Conservation (phyloP, 2,797 vertebrate species). For the Malurus splendens region DNA sequence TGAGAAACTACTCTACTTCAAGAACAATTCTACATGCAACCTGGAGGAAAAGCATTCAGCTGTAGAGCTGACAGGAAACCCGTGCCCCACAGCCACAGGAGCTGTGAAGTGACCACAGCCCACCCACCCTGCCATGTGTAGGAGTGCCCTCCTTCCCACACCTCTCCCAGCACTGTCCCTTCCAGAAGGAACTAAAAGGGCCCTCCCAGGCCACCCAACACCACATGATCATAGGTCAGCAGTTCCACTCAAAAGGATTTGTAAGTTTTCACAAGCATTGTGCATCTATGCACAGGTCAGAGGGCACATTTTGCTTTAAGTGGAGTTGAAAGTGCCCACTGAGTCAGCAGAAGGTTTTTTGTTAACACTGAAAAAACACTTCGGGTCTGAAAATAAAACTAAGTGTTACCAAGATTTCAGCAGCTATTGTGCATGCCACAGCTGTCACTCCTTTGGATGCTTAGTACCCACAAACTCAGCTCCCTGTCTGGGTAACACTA, state of each 20-base stretch:
- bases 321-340: neutral
- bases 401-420: neutral
- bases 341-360: neutral
- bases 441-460: neutral
- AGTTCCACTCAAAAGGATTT: neutral
- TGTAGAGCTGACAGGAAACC: neutral
- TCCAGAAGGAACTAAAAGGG: neutral
- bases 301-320: neutral
- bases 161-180: neutral
- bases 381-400: neutral
- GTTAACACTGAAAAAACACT: neutral
- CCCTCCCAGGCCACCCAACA: neutral
- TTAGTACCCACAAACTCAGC: neutral
- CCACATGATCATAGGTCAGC: rapidly evolving
- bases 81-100: neutral
- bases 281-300: neutral
- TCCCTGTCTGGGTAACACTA: rapidly evolving
- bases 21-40: neutral
- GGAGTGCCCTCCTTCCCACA: rapidly evolving
- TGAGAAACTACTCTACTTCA: neutral
- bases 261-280: neutral
- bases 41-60: neutral
- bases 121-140: rapidly evolving
- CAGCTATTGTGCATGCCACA: neutral
- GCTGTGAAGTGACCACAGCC: neutral